Evolutionary conservation across 2,113 vertebrate species (phyloP), one percentile per base, ranked within the genome.

Genomic region (Colaptes auratus): DNA sequence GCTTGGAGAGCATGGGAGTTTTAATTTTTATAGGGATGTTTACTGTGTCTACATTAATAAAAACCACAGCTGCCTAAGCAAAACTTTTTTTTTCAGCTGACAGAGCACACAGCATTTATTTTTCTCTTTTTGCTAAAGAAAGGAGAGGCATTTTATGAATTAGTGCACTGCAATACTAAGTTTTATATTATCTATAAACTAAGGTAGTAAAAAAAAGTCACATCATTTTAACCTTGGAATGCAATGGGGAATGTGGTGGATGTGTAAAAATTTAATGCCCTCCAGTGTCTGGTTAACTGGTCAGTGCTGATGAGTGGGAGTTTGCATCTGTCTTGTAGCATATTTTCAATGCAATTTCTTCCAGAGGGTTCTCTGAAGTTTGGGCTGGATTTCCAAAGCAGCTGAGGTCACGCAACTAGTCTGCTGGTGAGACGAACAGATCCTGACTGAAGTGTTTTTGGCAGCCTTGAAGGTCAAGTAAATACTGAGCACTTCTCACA

Each of bases 11-110:
- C 42, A 78, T 35, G 25, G 46, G 64, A 88, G 93, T 95, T 85
- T 92, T 82, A 95, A 82, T 94, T 95, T 92, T 96, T 88, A 76
- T 96, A 92, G 95, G 79, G 55, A 95, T 95, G 86, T 94, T 97
- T 95, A 95, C 90, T 63, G 46, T 76, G 76, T 91, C 48, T 86
- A 28, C 25, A 4, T 93, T 96, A 92, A 82, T 85, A 93, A 94
- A 96, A 95, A 61, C n/a, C 92, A 69, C 71, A 92, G 74, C 35
- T 74, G 65, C 36, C 33, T 66, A 35, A 79, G 92, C 55, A 90
- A 95, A 94, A 94, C 73, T 85, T 82, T 75, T 93, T 39, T 39
- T 95, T 95, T 95, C 44, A 58, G 89, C 88, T 96, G 95, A 95
- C 55, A 71, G 65, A 90, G 73, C 87, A 88, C 58, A 53, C 58